Evolutionary conservation across 2,888 invertebrate species (phyloP).

Genomic region (Nomada goodeniana): DNA sequence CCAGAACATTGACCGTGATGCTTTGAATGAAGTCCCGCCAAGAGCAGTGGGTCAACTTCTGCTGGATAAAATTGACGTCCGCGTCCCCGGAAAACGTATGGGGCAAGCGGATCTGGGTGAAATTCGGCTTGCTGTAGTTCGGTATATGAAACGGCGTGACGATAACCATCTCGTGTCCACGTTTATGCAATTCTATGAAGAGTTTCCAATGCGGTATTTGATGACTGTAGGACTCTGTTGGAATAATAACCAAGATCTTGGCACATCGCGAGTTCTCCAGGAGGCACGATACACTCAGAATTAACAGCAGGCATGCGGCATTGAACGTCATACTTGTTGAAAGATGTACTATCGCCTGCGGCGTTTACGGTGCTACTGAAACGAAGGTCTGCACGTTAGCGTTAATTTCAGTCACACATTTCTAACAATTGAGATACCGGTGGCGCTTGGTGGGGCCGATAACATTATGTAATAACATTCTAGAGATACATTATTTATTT

Average conservation of each 20-base stretch:
- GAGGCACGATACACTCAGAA: neutral
- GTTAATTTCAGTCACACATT: neutral
- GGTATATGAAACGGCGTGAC: conserved; percentile 84
- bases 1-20: fast-evolving
- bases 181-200: conserved; percentile 82
- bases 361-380: neutral
- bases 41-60: fast-evolving
- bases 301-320: neutral
- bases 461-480: no score
- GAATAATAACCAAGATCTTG: conserved; percentile 83
- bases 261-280: conserved; percentile 63
- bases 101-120: conserved; percentile 83
- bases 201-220: conserved; percentile 84
- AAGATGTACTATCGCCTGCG: no score
- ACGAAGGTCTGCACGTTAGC: fast-evolving
- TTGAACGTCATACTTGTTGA: conserved; percentile 1
- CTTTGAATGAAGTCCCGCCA: conserved; percentile 10
- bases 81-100: neutral
- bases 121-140: conserved; percentile 78
- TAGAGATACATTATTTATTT: no score
- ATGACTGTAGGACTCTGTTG: conserved; percentile 85
- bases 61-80: neutral
- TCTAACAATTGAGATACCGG: no score
- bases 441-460: no score
- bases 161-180: conserved; percentile 85